Conservation (phyloP, 1,140 invertebrate species). For the Thereuonema tuberculata region DNA sequence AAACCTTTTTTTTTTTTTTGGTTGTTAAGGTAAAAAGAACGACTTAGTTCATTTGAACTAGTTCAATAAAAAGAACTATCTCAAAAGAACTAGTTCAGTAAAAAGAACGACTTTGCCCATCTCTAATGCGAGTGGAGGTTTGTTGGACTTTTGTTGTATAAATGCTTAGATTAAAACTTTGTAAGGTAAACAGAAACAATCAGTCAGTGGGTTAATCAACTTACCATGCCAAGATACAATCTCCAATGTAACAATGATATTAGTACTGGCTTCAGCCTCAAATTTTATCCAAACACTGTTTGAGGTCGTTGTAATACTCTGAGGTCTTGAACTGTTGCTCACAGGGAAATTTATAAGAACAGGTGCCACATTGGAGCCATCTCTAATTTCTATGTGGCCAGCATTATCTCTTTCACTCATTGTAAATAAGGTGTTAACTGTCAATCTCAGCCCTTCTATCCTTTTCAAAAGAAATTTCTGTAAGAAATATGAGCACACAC, state of each 20-base stretch:
- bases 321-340: conserved; percentile 60
- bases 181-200: no score
- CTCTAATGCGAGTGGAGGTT: no score
- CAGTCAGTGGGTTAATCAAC: no score
- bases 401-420: conserved; percentile 55
- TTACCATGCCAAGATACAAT: conserved; percentile 53
- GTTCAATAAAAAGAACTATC: no score
- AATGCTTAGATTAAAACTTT: background rate
- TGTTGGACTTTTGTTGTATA: no score
- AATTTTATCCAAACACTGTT: conserved; percentile 64
- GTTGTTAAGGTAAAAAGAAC: no score
- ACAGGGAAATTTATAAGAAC: conserved; percentile 46
- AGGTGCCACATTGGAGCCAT: conserved; percentile 55
- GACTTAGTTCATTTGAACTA: no score
- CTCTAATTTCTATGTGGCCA: conserved; percentile 56
- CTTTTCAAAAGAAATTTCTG: no score
- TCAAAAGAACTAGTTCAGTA: no score
- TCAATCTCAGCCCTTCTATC: conserved; percentile 61
- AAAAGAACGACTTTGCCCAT: no score
- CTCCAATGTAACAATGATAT: conserved; percentile 55
- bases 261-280: conserved; percentile 47
- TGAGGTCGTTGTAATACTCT: conserved; percentile 62
- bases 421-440: conserved; percentile 64
- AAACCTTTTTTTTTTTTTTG: no score
- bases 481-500: no score